Percentiles rank a stretch among this genome's conserved stretches.
These are phyloP conservation scores for Apotomis betuletana DNA, from an alignment of 2,888 invertebrate genomes.

Conservation along the genomic window DNA sequence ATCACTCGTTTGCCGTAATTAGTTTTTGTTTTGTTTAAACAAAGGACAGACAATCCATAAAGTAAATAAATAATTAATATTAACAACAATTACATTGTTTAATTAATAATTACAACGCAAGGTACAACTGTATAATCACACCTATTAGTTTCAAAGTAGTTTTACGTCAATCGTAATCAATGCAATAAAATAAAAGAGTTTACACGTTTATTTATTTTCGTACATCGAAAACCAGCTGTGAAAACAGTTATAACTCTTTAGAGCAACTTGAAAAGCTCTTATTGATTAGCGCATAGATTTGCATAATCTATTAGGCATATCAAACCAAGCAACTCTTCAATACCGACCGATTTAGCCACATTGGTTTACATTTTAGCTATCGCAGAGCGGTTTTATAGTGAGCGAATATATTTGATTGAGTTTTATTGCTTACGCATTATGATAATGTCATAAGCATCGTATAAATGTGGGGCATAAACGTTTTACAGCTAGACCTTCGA, in stretches of 20 bases:
- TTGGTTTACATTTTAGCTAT: slow-evolving; percentile 47
- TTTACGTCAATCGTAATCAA: neutral
- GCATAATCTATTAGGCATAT: slow-evolving; percentile 20
- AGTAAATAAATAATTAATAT: neutral
- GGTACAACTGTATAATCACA: neutral
- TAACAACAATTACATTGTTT: neutral
- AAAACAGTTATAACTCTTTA: slow-evolving; percentile 3
- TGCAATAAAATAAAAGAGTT: neutral
- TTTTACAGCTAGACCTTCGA: slow-evolving; percentile 57
- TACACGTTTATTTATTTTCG: neutral
- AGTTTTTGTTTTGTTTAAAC: slow-evolving; percentile 8
- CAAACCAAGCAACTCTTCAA: slow-evolving; percentile 20
- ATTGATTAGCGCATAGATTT: slow-evolving; percentile 25
- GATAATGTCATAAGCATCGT: slow-evolving; percentile 65
- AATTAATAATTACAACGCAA: neutral
- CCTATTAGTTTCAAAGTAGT: too few relatives aligned
- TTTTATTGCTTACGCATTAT: slow-evolving; percentile 68
- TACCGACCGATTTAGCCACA: slow-evolving; percentile 31
- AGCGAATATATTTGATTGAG: slow-evolving; percentile 58
- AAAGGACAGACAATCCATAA: neutral
- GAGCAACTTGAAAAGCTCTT: slow-evolving; percentile 12
- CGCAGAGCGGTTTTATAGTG: slow-evolving; percentile 58
- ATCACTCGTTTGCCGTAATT: slow-evolving; percentile 10
- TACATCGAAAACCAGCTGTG: neutral
- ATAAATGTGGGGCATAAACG: slow-evolving; percentile 62